These are phyloP conservation scores for Achatina immaculata DNA, from an alignment of 1,140 invertebrate species.

Conservation along the genomic window DNA sequence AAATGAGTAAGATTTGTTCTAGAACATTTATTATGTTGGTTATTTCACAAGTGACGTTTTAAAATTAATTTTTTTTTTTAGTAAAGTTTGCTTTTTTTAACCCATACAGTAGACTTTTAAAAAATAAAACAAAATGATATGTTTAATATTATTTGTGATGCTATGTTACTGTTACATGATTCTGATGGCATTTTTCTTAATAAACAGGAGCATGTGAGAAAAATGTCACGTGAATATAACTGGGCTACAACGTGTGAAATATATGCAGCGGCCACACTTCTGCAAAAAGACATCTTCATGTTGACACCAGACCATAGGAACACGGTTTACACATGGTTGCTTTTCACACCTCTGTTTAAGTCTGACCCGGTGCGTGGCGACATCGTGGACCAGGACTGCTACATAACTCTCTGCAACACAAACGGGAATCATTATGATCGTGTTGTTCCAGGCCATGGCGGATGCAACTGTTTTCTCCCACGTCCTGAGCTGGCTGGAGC, in stretches of 20 bases:
- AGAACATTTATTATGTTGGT: too few species aligned
- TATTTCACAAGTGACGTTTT: too few species aligned
- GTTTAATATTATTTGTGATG: too few species aligned
- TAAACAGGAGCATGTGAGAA: slow-evolving; percentile 48
- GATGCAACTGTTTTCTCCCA: slow-evolving; percentile 54
- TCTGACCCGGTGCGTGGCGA: background rate
- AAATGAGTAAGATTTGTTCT: too few species aligned
- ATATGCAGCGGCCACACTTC: slow-evolving; percentile 60
- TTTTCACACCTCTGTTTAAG: slow-evolving; percentile 44
- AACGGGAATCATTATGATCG: slow-evolving; percentile 63
- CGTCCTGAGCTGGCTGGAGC: slow-evolving; percentile 49
- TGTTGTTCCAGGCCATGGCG: slow-evolving; percentile 44
- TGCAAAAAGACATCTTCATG: slow-evolving; percentile 61
- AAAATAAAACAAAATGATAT: too few species aligned
- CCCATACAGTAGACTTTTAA: too few species aligned
- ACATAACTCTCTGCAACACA: slow-evolving; percentile 61
- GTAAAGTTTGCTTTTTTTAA: too few species aligned
- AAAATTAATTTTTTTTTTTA: too few species aligned
- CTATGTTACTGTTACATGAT: too few species aligned
- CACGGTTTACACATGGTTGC: slow-evolving; percentile 56
- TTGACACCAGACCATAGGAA: slow-evolving; percentile 57
- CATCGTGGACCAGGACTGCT: slow-evolving; percentile 45
- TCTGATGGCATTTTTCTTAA: background rate
- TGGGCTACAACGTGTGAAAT: slow-evolving; percentile 67
- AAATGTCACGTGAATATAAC: slow-evolving; percentile 51